These are phyloP conservation scores for Eremobia ochroleuca DNA, from an alignment of 2,888 invertebrate genomes.

Conservation along the genomic window DNA sequence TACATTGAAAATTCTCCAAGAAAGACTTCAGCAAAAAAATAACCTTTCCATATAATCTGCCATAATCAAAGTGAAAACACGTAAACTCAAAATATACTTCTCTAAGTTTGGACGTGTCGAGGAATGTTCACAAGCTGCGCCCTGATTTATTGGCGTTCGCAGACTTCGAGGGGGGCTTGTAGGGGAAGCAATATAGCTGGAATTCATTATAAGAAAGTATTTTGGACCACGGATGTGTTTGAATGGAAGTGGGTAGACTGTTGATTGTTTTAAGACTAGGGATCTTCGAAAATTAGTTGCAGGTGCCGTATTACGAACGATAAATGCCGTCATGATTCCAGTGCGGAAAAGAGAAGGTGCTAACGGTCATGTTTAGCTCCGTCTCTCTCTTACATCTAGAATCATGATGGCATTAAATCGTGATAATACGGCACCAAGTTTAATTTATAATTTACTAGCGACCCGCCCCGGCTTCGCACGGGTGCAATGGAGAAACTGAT, in stretches of 20 bases:
- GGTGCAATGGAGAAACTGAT: too few relatives aligned
- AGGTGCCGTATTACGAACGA: too few relatives aligned
- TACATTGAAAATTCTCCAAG: neutral
- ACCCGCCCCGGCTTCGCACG: too few relatives aligned
- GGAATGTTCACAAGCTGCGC: slow-evolving; percentile 73
- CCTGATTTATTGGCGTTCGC: slow-evolving; percentile 71
- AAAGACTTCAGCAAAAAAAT: slow-evolving; percentile 10
- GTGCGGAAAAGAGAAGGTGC: neutral
- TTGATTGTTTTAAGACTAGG: neutral
- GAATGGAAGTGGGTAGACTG: slow-evolving; percentile 11
- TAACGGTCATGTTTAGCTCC: too few relatives aligned
- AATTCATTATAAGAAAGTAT: slow-evolving; percentile 63
- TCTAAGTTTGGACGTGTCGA: slow-evolving; percentile 71
- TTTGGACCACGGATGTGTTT: slow-evolving; percentile 43
- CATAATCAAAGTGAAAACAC: slow-evolving; percentile 63
- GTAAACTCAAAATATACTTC: slow-evolving; percentile 72
- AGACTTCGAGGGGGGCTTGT: slow-evolving; percentile 36
- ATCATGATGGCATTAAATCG: too few relatives aligned
- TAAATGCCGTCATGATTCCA: neutral
- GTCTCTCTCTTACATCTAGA: too few relatives aligned
- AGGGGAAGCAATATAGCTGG: slow-evolving; percentile 41
- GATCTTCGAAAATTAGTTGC: too few relatives aligned
- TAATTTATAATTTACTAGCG: too few relatives aligned
- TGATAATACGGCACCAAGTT: too few relatives aligned
- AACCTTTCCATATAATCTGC: slow-evolving; percentile 37